Evolutionary conservation across 2,113 vertebrate genomes (phyloP), one percentile per base, ranked within the genome.

Genomic region (Cichladusa arquata): DNA sequence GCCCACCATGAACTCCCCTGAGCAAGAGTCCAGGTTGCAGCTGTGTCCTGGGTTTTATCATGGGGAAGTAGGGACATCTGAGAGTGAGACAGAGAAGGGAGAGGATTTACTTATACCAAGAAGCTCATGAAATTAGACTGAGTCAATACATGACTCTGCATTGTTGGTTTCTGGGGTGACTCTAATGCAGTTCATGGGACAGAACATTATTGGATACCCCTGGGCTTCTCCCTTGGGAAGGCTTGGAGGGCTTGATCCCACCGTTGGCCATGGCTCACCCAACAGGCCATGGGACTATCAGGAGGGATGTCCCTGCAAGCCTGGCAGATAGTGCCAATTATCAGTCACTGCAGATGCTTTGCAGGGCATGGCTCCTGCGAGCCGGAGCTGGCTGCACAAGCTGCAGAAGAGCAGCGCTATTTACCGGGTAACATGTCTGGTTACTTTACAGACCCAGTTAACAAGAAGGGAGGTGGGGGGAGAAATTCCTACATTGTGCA

Each of bases 401-500:
- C 95, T 82, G 94, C 88, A 2, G n/a, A 90, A 93, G 72, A 96
- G 51, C 22, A 51, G 69, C 7, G 2, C 89, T 88, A 45, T 95
- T 95, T 91, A 81, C 48, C 48, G 58, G 86, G 80, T 95, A 96
- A 97, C 62, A 29, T 76, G 96, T 93, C 97, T 95, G 92, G 93
- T 95, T 97, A 86, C 96, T 97, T 97, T 97, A 97, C 70, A 96
- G 87, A 95, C 83, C 81, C 90, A 47, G 81, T 95, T 97, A 97
- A 97, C 93, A 82, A 74, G 88, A 92, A 40, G 42, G 7, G 6
- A 81, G 40, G 51, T n/a, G 14, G 3, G 14, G 76, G 54, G 12
- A 54, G 19, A 48, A 97, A 97, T 97, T 97, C 95, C 94, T 95
- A 25, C 87, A 79, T 72, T 92, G 90, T 95, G 93, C 81, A 95